Evolutionary conservation across 2,113 vertebrate species (phyloP).

Genomic region (Trachemys scripta): DNA sequence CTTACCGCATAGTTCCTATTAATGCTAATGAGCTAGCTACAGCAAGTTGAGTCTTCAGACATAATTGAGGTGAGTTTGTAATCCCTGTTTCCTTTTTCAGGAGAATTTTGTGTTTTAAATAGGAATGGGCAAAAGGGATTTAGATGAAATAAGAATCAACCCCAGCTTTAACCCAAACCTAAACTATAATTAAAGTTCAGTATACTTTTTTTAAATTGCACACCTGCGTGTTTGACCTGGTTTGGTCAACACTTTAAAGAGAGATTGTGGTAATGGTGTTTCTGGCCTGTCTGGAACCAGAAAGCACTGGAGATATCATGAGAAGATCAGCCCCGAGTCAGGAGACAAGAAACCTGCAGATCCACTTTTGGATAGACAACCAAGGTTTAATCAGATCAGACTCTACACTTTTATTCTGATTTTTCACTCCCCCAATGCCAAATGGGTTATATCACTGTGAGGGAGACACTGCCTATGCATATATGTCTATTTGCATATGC

Average conservation of each 20-base stretch:
- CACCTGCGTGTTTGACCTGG: not conserved
- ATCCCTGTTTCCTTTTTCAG: not conserved
- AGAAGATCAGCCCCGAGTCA: not conserved
- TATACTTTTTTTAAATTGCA: not conserved
- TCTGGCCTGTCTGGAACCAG: not conserved
- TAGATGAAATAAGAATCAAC: conserved; percentile 7
- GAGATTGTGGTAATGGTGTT: not conserved
- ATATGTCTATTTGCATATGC: not conserved
- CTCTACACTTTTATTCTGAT: not conserved
- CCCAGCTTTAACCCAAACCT: not conserved
- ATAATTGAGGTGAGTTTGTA: not conserved
- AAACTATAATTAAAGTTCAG: not conserved
- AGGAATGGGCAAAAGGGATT: not conserved
- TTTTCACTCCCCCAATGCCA: not conserved
- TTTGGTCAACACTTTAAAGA: not conserved
- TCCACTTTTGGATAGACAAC: not conserved
- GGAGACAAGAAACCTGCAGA: not conserved
- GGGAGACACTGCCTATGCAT: not conserved
- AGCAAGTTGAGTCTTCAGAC: conserved; percentile 3
- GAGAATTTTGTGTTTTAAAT: not conserved
- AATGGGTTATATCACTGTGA: not conserved
- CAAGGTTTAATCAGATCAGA: not conserved
- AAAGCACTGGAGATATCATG: not conserved
- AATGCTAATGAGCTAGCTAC: conserved; percentile 9
- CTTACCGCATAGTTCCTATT: conserved; percentile 8